Evolutionary conservation across 1,140 invertebrate species (phyloP), one percentile per base, ranked within the genome.

Genomic region (Drosophila subpulchrella): DNA sequence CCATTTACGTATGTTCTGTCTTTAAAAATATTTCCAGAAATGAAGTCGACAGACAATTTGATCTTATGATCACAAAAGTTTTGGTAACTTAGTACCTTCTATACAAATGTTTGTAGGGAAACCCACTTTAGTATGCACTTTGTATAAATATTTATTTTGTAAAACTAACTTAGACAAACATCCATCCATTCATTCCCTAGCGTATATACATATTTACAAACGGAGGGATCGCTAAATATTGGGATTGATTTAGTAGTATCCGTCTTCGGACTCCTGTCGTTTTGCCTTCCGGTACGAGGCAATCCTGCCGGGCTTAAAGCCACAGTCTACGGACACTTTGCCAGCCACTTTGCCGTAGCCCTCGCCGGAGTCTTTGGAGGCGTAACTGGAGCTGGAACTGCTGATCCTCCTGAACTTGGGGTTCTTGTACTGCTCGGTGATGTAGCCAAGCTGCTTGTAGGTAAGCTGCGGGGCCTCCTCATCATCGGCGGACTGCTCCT

Each of bases 391-490:
- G 7, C 53, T 56, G 15, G 20, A 48, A 24, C 66, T 79, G 27
- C 54, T 53, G 34, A 91, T 47, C 47, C 78, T 73, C 42, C 59
- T 81, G 66, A 91, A 91, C 42, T 88, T 90, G 15, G 90, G 90
- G 56, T 91, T 91, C 55, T 91, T 91, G 60, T 72, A 91, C 57
- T 91, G 54, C 55, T 91, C 90, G 41, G 83, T 56, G 4, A 70
- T 71, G 55, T 91, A 91, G 53, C 90, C 90, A 55, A 91, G 60
- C 51, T 91, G 90, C 32, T 89, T 83, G 67, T 91, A 91, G 39
- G 90, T 91, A 6, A 91, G 63, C 15, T 79, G 67, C 1, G 86
- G 81, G 10, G 66, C n/a, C 2, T 55, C 54, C 12, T 81, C 59
- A 4, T 80, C 81, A 0, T 62, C 71, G 10, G 24, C 10, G 30